phyloP scores from a whole-genome alignment of 2,888 invertebrate genomes.

The Anoncus sp. region DNA sequence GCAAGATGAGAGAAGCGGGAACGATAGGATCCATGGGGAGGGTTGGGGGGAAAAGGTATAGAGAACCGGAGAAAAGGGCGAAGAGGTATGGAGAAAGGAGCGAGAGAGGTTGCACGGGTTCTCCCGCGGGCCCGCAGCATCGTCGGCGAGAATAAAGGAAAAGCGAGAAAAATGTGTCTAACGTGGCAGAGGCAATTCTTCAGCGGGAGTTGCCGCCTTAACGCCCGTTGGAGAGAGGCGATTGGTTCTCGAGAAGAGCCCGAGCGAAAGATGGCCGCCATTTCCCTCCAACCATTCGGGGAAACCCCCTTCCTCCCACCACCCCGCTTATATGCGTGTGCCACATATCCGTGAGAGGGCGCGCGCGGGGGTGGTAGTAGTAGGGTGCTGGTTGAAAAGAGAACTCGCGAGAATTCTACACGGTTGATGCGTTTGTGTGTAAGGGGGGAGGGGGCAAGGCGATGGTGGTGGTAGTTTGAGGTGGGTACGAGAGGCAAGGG shows the following conservation, averaged over 20 bases:
- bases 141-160: slow-evolving; percentile 82
- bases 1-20: slow-evolving; percentile 56
- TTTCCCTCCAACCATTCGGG: slow-evolving; percentile 83
- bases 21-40: slow-evolving; percentile 41
- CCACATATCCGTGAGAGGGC: slow-evolving; percentile 55
- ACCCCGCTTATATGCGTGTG: slow-evolving; percentile 62
- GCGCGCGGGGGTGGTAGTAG: slow-evolving; percentile 65
- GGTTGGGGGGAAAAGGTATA: slow-evolving; percentile 34
- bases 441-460: slow-evolving; percentile 22
- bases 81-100: slow-evolving; percentile 54
- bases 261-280: slow-evolving; percentile 83
- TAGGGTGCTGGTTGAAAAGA: slow-evolving; percentile 74
- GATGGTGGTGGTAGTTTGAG: slow-evolving; percentile 38
- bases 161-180: slow-evolving; percentile 84
- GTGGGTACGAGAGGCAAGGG: slow-evolving; percentile 43
- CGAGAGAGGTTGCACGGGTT: slow-evolving; percentile 63
- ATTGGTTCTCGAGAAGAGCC: slow-evolving; percentile 82
- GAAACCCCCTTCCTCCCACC: slow-evolving; percentile 76
- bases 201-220: slow-evolving; percentile 83
- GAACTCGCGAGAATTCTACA: slow-evolving; percentile 74
- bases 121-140: slow-evolving; percentile 74
- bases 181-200: slow-evolving; percentile 83
- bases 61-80: slow-evolving; percentile 57
- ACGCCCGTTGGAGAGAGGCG: slow-evolving; percentile 80
- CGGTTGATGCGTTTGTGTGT: slow-evolving; percentile 42